Conservation (phyloP, 1,140 invertebrate species). For the Dolichoris vasculosae region DNA sequence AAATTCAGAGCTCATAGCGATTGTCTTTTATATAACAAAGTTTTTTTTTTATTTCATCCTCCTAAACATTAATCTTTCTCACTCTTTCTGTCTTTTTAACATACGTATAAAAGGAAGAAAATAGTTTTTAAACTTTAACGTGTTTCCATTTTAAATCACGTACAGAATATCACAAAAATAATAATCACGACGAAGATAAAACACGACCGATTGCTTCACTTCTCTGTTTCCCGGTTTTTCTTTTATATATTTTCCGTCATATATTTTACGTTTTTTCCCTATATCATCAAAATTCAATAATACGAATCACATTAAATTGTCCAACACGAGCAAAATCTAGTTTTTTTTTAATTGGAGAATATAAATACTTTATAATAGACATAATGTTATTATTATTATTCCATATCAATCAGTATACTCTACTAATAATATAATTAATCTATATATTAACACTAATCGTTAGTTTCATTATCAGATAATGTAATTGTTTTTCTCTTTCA, state of each 20-base stretch:
- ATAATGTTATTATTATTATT: conserved; percentile 27
- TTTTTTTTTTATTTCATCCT: neutral
- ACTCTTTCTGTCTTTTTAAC: conserved; percentile 2
- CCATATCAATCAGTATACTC: conserved; percentile 51
- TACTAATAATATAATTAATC: conserved; percentile 53
- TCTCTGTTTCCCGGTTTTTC: neutral
- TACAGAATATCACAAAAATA: conserved; percentile 14
- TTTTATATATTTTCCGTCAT: too few species aligned
- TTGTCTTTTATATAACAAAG: conserved; percentile 40
- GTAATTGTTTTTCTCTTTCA: conserved; percentile 28
- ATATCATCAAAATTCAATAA: conserved; percentile 24
- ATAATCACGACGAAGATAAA: neutral
- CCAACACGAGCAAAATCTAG: conserved; percentile 64
- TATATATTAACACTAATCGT: conserved; percentile 50
- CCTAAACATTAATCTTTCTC: neutral
- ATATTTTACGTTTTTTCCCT: neutral
- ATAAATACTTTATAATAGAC: conserved; percentile 63
- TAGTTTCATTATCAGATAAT: conserved; percentile 53
- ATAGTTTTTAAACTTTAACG: conserved; percentile 34
- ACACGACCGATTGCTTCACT: conserved; percentile 52
- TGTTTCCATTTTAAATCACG: neutral
- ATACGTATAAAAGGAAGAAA: conserved; percentile 37
- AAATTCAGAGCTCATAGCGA: conserved; percentile 46
- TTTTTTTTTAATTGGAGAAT: conserved; percentile 59
- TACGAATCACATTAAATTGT: conserved; percentile 52